A percentile compares a stretch with the other conserved stretches of the same genome.
These are phyloP conservation scores for Nesometra sesokonis DNA, from an alignment of 35 echinoderm and acorn worm species.

Conservation along the genomic window DNA sequence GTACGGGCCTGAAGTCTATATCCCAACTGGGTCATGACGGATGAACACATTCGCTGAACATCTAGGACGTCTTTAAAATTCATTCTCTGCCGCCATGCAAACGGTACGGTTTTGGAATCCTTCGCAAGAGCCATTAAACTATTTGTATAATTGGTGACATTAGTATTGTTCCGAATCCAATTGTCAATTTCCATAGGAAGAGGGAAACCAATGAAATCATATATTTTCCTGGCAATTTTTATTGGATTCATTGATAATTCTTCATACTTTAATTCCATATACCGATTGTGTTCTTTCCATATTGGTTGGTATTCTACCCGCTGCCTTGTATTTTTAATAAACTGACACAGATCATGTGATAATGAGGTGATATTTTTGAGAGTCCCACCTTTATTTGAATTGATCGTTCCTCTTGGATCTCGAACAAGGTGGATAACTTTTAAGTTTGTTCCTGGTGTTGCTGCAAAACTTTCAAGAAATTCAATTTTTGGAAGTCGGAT, in stretches of 20 bases:
- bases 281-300: neutral
- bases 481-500: neutral
- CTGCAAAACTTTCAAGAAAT: neutral
- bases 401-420: neutral
- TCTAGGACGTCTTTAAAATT: neutral
- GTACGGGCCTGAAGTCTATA: no score
- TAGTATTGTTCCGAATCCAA: neutral
- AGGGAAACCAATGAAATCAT: neutral
- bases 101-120: neutral
- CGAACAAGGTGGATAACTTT: neutral
- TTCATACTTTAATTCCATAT: neutral
- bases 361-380: neutral
- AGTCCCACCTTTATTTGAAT: neutral
- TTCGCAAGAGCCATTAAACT: neutral
- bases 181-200: neutral
- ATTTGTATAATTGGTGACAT: neutral
- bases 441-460: neutral
- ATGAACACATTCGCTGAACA: neutral
- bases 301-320: neutral
- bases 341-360: neutral
- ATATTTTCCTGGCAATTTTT: neutral
- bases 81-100: neutral
- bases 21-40: neutral
- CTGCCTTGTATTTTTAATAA: neutral
- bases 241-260: neutral